Conservation (phyloP, 1,140 invertebrate species). For the Hylyphantes graminicola region DNA sequence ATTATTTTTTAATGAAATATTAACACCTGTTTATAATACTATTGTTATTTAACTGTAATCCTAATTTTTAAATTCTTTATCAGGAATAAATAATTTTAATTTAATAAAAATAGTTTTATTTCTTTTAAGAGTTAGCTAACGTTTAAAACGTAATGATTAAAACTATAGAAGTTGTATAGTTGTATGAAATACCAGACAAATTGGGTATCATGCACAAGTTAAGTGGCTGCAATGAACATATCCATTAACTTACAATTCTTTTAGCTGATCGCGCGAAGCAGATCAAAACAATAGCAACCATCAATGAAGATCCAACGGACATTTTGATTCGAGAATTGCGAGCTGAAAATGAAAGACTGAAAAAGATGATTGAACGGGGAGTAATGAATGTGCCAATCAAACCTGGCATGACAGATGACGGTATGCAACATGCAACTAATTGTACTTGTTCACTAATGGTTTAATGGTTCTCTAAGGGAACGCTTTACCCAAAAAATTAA, state of each 20-base stretch:
- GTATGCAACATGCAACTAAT: slow-evolving; percentile 62
- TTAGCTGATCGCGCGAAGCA: slow-evolving; percentile 74
- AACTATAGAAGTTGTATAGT: too few species aligned
- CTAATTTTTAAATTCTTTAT: too few species aligned
- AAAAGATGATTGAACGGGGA: slow-evolving; percentile 68
- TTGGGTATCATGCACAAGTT: too few species aligned
- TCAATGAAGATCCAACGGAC: slow-evolving; percentile 75
- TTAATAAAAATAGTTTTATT: too few species aligned
- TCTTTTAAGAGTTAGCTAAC: too few species aligned
- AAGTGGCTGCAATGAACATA: neutral
- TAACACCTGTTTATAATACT: too few species aligned
- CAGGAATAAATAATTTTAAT: too few species aligned
- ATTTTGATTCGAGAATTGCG: slow-evolving; percentile 73
- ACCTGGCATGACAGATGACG: slow-evolving; percentile 67
- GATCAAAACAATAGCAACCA: slow-evolving; percentile 72
- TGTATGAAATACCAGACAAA: too few species aligned
- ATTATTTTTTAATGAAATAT: too few species aligned
- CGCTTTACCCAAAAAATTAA: too few species aligned
- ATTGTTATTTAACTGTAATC: neutral
- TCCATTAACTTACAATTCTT: neutral
- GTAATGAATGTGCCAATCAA: slow-evolving; percentile 62
- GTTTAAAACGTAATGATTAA: too few species aligned
- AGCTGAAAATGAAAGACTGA: slow-evolving; percentile 74
- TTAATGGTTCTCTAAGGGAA: too few species aligned
- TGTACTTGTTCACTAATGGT: neutral